Evolutionary conservation across 2,797 vertebrate genomes (phyloP), one percentile per base, ranked within the genome.

Genomic region (Sebastes reedi): DNA sequence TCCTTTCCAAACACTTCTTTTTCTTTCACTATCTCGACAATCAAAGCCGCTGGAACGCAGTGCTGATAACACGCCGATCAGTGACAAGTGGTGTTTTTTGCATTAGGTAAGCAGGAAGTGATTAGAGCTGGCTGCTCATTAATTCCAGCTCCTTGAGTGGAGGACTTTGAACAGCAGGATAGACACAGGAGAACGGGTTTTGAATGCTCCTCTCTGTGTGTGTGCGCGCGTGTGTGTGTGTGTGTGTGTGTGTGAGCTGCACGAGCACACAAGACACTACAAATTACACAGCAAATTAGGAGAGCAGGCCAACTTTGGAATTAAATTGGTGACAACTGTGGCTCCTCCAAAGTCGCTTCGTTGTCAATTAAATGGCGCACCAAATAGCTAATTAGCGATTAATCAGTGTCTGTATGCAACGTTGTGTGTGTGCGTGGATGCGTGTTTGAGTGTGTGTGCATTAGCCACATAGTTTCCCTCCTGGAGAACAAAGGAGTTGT

Each of bases 91-190:
- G 46, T 36, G 46, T 68, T 86, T 86, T 73, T 58, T 69, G 56
- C 69, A 59, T 72, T 58, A 76, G 84, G 82, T 85, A 73, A 84
- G 79, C 81, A 82, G 87, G 75, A 84, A 78, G 85, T 90, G 86
- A 91, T 91, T 89, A 91, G 79, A 76, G 80, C 50, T 66, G 62
- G 86, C 76, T 79, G 86, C 87, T 91, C 90, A 89, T 93, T 94
- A 93, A 91, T 87, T 90, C 82, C 6, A 16, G 10, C 74, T 88
- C 80, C 85, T 84, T 80, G 67, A 90, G 82, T 80, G 42, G 81
- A 89, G 71, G 88, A 70, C 82, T 83, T 80, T 76, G 77, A 91
- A 85, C 89, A 89, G 84, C 80, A 72, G 82, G 87, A 83, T 12
- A 75, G 77, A 87, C 79, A 77, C 73, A 77, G 67, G 77, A 87